phyloP scores from a whole-genome alignment of 2,888 invertebrate genomes.

The Euphydryas editha region DNA sequence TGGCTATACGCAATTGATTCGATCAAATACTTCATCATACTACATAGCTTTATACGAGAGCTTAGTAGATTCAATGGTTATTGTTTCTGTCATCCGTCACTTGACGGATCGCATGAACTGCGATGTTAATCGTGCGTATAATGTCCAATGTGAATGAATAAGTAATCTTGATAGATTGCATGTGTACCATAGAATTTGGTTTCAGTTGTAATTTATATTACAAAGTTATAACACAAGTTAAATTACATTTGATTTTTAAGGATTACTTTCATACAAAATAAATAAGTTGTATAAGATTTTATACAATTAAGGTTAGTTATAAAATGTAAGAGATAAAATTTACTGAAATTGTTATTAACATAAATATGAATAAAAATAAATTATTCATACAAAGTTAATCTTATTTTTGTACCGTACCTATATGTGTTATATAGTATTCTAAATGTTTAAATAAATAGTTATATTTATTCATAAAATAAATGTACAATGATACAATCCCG shows the following conservation, averaged over 20 bases:
- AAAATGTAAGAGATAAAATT: no score
- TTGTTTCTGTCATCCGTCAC: slow-evolving; percentile 32
- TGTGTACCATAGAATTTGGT: background rate
- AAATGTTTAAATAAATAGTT: no score
- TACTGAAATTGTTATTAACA: no score
- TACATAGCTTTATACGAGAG: slow-evolving; percentile 28
- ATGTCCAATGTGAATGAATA: slow-evolving; percentile 34
- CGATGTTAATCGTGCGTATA: slow-evolving; percentile 37
- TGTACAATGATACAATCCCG: no score
- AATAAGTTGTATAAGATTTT: no score
- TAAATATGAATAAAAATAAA: no score
- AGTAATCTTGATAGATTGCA: slow-evolving; percentile 35
- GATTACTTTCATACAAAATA: no score
- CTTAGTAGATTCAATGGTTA: slow-evolving; percentile 33
- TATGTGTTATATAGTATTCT: no score
- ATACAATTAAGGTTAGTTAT: no score
- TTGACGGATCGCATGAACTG: slow-evolving; percentile 28
- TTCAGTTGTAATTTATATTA: background rate
- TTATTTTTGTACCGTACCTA: no score
- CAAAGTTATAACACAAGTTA: background rate
- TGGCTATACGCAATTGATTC: slow-evolving; percentile 21
- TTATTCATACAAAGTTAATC: no score
- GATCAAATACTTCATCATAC: slow-evolving; percentile 31
- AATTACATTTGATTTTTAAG: background rate
- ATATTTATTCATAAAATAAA: no score